Percentiles rank a stretch among this genome's conserved stretches.
phyloP scores from a whole-genome alignment of 2,888 invertebrate genomes.

The Balanococcus diminutus region DNA sequence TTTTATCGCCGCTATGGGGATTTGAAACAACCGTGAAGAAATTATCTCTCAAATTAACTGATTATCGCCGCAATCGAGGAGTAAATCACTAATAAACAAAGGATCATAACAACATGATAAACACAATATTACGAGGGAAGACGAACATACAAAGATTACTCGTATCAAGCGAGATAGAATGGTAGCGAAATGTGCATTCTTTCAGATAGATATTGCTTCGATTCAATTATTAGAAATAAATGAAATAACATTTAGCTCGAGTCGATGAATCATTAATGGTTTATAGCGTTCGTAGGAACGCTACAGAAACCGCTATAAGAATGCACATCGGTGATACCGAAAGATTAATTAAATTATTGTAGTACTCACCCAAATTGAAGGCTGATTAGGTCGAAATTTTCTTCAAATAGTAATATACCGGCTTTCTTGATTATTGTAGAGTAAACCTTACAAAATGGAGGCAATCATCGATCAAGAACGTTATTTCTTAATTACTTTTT shows the following conservation, averaged over 20 bases:
- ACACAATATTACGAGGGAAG: conserved; percentile 14
- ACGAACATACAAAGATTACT: not conserved
- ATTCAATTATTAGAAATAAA: not conserved
- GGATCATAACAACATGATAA: conserved; percentile 33
- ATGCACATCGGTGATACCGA: not conserved
- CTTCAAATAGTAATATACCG: not conserved
- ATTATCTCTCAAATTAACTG: conserved; percentile 14
- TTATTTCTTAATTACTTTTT: conserved; percentile 14
- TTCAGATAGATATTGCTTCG: not conserved
- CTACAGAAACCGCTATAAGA: not conserved
- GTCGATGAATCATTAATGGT: not conserved
- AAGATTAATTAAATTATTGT: not conserved
- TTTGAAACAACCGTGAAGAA: not conserved
- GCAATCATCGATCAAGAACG: conserved; percentile 36
- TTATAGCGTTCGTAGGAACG: not conserved
- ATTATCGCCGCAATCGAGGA: not conserved
- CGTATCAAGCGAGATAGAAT: not conserved
- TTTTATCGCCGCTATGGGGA: not conserved
- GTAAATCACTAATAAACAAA: conserved; percentile 19
- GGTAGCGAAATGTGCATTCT: not conserved
- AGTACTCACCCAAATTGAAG: conserved; percentile 20
- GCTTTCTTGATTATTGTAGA: not conserved
- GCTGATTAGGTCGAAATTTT: not conserved
- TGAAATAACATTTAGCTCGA: not conserved
- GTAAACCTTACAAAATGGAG: conserved; percentile 32